These are phyloP conservation scores for Anguilla pacifica DNA, from an alignment of 2,797 vertebrate species.

Conservation along the genomic window DNA sequence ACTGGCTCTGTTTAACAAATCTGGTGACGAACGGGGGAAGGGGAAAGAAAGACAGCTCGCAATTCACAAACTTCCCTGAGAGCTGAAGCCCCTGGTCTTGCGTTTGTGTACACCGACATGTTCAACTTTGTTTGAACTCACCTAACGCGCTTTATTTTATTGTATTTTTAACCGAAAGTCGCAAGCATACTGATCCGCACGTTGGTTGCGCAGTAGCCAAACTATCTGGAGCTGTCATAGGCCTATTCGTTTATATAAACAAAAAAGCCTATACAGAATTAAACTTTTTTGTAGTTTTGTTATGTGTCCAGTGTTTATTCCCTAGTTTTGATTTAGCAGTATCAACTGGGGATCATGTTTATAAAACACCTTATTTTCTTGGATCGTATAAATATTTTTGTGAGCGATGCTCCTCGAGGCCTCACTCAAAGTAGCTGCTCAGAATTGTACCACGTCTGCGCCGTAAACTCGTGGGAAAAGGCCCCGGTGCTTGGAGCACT, in stretches of 20 bases:
- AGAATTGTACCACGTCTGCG: not conserved
- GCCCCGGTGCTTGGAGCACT: not conserved
- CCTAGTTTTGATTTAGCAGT: not conserved
- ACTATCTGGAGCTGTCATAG: not conserved
- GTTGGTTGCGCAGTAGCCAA: not conserved
- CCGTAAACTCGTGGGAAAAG: not conserved
- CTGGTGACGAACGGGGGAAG: conserved; percentile 28
- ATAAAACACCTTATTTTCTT: not conserved
- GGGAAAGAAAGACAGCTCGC: conserved; percentile 6
- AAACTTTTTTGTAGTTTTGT: too few relatives aligned
- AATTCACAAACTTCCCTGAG: conserved; percentile 7
- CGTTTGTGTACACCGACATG: not conserved
- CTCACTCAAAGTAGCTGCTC: not conserved
- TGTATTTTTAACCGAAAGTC: not conserved
- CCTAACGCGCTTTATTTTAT: not conserved
- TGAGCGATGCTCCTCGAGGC: not conserved
- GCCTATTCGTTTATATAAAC: not conserved
- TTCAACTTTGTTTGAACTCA: not conserved
- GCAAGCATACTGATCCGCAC: not conserved
- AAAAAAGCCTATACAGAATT: not conserved
- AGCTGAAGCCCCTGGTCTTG: not conserved
- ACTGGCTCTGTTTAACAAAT: conserved; percentile 42
- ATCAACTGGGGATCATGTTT: not conserved
- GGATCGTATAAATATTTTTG: not conserved
- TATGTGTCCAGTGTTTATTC: not conserved